Percentiles rank a stretch among this genome's conserved stretches.
Conservation (phyloP, 2,113 vertebrate genomes). For the Chloebia gouldiae region DNA sequence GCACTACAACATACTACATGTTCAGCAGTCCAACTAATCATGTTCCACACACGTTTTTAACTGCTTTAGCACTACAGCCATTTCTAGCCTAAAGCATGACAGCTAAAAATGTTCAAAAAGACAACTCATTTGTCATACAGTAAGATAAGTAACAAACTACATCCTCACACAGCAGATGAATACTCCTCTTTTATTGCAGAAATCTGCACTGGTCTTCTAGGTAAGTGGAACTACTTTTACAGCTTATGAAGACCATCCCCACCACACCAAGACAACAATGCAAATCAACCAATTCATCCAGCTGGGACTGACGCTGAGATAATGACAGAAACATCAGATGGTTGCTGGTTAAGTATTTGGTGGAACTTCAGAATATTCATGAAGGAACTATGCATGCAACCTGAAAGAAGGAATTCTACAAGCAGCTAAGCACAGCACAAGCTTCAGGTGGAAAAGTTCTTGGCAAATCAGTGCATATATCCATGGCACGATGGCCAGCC, state of each 20-base stretch:
- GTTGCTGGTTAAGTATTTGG: not conserved
- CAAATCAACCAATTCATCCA: not conserved
- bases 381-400: not conserved
- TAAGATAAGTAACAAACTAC: not conserved
- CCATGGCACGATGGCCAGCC: not conserved
- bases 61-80: not conserved
- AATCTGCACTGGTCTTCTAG: not conserved
- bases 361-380: not conserved
- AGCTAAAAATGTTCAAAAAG: not conserved
- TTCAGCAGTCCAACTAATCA: not conserved
- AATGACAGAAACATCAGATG: not conserved
- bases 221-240: not conserved
- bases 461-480: not conserved
- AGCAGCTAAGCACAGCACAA: not conserved
- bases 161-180: not conserved
- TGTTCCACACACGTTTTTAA: accelerated
- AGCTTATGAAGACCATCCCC: not conserved
- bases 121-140: not conserved
- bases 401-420: not conserved
- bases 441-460: not conserved
- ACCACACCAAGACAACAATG: not conserved
- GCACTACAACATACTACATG: not conserved
- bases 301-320: not conserved
- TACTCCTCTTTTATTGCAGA: not conserved
- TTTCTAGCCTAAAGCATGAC: not conserved